A percentile compares a stretch with the other conserved stretches of the same genome.
Evolutionary conservation across 1,140 invertebrate genomes (phyloP).

Genomic region (Trichonephila clavipes): DNA sequence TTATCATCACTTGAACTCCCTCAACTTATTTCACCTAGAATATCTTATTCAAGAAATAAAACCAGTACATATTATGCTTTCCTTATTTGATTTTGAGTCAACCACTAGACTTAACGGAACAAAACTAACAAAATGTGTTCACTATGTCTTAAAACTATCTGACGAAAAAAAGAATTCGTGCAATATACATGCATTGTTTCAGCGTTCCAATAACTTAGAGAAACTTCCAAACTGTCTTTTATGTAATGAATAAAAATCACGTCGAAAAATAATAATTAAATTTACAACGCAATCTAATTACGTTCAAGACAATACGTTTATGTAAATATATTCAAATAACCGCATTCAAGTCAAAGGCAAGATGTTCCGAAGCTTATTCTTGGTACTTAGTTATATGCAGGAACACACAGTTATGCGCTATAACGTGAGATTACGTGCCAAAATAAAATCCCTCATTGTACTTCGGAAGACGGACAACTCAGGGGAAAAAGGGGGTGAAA

Average conservation of each 20-base stretch:
- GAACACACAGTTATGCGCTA: conserved; percentile 17
- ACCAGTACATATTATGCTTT: too few relatives aligned
- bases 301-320: background rate
- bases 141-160: too few relatives aligned
- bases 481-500: background rate
- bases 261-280: background rate
- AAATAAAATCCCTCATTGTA: conserved; percentile 45
- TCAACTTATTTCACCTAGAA: too few relatives aligned
- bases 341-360: conserved; percentile 1
- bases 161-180: too few relatives aligned
- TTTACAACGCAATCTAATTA: conserved; percentile 15
- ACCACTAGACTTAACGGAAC: too few relatives aligned
- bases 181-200: too few relatives aligned
- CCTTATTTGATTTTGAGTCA: too few relatives aligned
- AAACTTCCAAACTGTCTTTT: background rate
- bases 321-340: conserved; percentile 34
- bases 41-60: too few relatives aligned
- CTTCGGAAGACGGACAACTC: background rate
- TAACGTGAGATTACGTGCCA: conserved; percentile 19
- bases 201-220: too few relatives aligned
- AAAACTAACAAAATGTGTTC: too few relatives aligned
- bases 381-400: background rate
- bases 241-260: background rate
- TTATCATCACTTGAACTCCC: too few relatives aligned
- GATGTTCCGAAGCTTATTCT: background rate